Percentiles rank a stretch among this genome's conserved stretches.
phyloP scores from a whole-genome alignment of 92 coral and sea anemone genomes.

The Bergia sp. region DNA sequence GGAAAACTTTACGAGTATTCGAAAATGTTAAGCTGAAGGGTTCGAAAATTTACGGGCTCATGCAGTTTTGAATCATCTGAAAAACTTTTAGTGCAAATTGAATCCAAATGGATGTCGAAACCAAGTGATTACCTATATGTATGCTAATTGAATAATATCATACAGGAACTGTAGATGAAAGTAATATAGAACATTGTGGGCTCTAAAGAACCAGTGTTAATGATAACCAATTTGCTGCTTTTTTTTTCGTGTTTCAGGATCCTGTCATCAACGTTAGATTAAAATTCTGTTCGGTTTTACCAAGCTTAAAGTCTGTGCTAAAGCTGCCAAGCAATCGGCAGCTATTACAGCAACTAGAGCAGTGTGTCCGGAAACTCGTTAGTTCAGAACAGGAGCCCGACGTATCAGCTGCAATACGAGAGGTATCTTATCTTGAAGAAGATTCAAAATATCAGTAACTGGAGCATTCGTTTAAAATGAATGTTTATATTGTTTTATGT shows the following conservation, averaged over 20 bases:
- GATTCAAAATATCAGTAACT: too few species aligned
- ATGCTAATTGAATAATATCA: too few species aligned
- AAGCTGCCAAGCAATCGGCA: constrained; percentile 89
- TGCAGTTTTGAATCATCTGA: too few species aligned
- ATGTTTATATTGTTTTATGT: too few species aligned
- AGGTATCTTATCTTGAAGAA: constrained; percentile 55
- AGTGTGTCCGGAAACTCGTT: constrained; percentile 84
- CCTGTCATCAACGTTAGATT: constrained; percentile 95
- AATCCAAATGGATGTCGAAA: too few species aligned
- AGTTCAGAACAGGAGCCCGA: constrained; percentile 97
- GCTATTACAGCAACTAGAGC: constrained; percentile 94
- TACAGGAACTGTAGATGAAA: too few species aligned
- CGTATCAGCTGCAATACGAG: constrained; percentile 93
- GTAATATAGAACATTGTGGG: neutral
- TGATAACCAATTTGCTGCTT: neutral
- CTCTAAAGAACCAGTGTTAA: neutral
- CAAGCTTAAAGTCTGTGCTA: constrained; percentile 90
- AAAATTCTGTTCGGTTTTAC: constrained; percentile 95
- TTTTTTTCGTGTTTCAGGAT: constrained; percentile 68
- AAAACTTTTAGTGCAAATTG: too few species aligned
- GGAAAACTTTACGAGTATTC: too few species aligned
- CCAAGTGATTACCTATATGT: too few species aligned
- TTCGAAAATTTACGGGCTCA: too few species aligned
- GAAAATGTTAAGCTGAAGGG: too few species aligned
- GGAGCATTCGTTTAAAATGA: too few species aligned